Conservation (phyloP, 2,888 invertebrate species). For the Lapara coniferarum region DNA sequence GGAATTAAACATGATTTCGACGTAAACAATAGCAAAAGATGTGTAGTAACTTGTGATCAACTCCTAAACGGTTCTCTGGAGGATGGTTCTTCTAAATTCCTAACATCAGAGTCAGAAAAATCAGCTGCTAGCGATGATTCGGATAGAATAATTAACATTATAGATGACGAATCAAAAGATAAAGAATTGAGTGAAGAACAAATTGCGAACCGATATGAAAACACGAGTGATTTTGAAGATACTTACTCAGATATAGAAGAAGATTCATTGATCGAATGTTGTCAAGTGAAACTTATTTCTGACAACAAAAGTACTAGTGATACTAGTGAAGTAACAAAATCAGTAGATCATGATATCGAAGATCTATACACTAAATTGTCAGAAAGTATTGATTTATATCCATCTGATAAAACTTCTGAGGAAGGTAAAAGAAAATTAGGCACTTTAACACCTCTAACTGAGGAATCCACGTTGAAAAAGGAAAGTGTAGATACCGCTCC, state of each 20-base stretch:
- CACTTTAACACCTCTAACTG: slow-evolving; percentile 67
- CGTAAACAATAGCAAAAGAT: neutral
- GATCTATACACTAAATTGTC: slow-evolving; percentile 65
- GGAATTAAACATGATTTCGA: neutral
- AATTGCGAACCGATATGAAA: slow-evolving; percentile 43
- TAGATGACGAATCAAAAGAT: slow-evolving; percentile 50
- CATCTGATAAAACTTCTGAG: slow-evolving; percentile 41
- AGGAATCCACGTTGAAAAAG: slow-evolving; percentile 63
- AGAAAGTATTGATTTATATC: slow-evolving; percentile 49
- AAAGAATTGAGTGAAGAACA: slow-evolving; percentile 41
- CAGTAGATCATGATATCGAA: slow-evolving; percentile 63
- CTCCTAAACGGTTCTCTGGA: slow-evolving; percentile 41
- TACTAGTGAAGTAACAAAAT: slow-evolving; percentile 53
- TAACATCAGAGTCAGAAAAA: slow-evolving; percentile 49
- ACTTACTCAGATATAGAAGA: slow-evolving; percentile 63
- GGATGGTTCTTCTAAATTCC: slow-evolving; percentile 58
- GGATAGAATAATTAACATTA: slow-evolving; percentile 44
- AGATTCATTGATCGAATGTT: slow-evolving; percentile 64
- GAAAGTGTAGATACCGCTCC: slow-evolving; percentile 42
- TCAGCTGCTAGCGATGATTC: slow-evolving; percentile 38
- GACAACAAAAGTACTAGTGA: slow-evolving; percentile 50
- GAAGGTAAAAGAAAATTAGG: slow-evolving; percentile 47
- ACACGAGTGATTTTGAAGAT: slow-evolving; percentile 48
- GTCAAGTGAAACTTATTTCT: slow-evolving; percentile 33
- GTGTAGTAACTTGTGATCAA: slow-evolving; percentile 13